phyloP scores from a whole-genome alignment of 2,888 invertebrate genomes.

The Apantesis nais region DNA sequence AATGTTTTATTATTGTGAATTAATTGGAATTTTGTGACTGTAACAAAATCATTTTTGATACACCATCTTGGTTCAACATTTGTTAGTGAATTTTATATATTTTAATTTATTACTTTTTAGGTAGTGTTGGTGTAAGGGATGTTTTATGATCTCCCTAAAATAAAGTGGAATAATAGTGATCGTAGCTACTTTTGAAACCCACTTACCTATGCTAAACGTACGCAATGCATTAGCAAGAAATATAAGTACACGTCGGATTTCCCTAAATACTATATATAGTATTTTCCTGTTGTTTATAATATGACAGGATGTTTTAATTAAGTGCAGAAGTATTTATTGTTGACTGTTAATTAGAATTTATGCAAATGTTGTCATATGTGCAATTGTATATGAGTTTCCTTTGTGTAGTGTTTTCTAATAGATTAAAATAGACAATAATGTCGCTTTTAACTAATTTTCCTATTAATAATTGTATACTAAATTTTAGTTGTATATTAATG shows the following conservation, averaged over 20 bases:
- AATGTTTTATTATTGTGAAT: no score
- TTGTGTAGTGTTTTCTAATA: not conserved
- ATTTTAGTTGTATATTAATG: not conserved
- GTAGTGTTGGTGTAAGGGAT: not conserved
- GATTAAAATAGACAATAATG: constrained; percentile 3
- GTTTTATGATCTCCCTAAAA: not conserved
- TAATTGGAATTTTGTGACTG: no score
- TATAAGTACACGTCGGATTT: constrained; percentile 31
- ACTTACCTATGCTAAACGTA: not conserved
- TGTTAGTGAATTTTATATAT: no score
- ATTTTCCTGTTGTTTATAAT: constrained; percentile 51
- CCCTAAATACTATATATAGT: constrained; percentile 41
- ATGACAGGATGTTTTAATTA: constrained; percentile 40
- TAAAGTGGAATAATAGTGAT: not conserved
- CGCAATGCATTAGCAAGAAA: constrained; percentile 4
- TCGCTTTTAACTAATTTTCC: not conserved
- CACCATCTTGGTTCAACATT: no score
- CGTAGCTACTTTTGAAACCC: not conserved
- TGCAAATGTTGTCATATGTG: constrained; percentile 29
- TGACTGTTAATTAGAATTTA: constrained; percentile 33
- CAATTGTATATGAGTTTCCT: constrained; percentile 21
- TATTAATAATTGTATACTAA: not conserved
- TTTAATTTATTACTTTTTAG: no score
- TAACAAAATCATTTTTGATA: no score
- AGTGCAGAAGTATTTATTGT: constrained; percentile 28